Evolutionary conservation across 2,797 vertebrate genomes (phyloP).

Genomic region (Trematomus bernacchii): DNA sequence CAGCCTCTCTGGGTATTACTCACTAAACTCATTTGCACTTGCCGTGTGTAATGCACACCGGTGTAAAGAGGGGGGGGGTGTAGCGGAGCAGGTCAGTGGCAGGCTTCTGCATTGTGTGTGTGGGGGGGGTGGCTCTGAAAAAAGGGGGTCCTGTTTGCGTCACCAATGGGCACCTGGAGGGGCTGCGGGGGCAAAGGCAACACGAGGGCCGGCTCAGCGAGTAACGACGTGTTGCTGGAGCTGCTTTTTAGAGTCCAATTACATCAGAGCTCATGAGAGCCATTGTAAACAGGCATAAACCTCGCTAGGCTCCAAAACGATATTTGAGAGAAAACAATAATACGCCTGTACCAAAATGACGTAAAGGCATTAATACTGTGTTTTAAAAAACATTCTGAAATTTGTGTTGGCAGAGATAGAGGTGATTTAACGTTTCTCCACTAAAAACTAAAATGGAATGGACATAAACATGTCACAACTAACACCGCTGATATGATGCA

Average conservation of each 20-base stretch:
- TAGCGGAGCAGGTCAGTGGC: slow-evolving; percentile 65
- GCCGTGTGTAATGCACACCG: slow-evolving; percentile 83
- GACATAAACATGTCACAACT: slow-evolving; percentile 67
- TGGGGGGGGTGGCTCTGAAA: slow-evolving; percentile 7
- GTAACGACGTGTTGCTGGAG: slow-evolving; percentile 86
- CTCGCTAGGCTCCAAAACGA: slow-evolving; percentile 33
- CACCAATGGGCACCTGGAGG: slow-evolving; percentile 68
- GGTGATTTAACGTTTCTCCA: slow-evolving; percentile 60
- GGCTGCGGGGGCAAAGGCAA: slow-evolving; percentile 74
- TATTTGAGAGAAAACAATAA: slow-evolving; percentile 75
- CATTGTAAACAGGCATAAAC: slow-evolving; percentile 74
- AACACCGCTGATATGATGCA: slow-evolving; percentile 34
- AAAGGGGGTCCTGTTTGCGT: slow-evolving; percentile 63
- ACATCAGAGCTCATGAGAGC: slow-evolving; percentile 78
- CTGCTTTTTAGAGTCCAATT: slow-evolving; percentile 75
- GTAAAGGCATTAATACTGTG: slow-evolving; percentile 60
- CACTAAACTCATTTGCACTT: slow-evolving; percentile 86
- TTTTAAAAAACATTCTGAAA: slow-evolving; percentile 57
- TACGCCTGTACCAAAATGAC: slow-evolving; percentile 59
- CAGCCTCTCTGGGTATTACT: slow-evolving; percentile 77
- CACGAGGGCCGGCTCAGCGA: slow-evolving; percentile 58
- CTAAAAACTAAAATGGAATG: slow-evolving; percentile 62
- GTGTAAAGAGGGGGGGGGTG: slow-evolving; percentile 52
- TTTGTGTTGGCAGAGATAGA: slow-evolving; percentile 66
- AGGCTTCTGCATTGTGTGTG: slow-evolving; percentile 38